Conservation (phyloP, 1,140 invertebrate genomes). For the Proales similis region DNA sequence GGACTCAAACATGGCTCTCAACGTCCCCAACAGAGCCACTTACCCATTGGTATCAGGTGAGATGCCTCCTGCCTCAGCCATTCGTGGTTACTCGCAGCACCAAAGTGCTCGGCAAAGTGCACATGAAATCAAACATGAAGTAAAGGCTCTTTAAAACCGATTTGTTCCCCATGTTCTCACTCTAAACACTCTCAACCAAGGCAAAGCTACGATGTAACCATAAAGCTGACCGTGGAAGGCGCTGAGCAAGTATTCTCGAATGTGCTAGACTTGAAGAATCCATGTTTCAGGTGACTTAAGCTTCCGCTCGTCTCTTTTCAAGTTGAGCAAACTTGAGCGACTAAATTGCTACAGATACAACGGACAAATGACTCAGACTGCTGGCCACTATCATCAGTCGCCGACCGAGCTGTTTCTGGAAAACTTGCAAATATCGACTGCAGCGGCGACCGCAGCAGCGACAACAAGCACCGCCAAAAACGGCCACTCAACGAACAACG, state of each 20-base stretch:
- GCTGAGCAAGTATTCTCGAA: conserved; percentile 66
- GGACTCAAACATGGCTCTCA: conserved; percentile 87
- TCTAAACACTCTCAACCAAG: too few species aligned
- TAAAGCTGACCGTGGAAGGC: conserved; percentile 81
- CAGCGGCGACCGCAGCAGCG: too few species aligned
- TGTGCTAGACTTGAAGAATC: conserved; percentile 94
- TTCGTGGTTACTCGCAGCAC: conserved; percentile 91
- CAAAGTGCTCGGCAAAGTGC: conserved; percentile 73
- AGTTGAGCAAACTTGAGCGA: too few species aligned
- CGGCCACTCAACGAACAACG: too few species aligned
- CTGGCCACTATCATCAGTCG: conserved; percentile 34
- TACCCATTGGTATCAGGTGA: conserved; percentile 99
- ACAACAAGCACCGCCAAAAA: too few species aligned
- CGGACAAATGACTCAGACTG: conserved; percentile 2
- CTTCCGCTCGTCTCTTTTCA: too few species aligned
- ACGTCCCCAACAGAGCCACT: conserved; percentile 95
- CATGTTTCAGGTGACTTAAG: conserved; percentile 74
- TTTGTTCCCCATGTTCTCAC: conserved; percentile 48
- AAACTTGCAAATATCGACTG: too few species aligned
- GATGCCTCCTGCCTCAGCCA: conserved; percentile 85
- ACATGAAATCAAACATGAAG: conserved; percentile 84
- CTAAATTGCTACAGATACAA: too few species aligned
- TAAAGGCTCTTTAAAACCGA: conserved; percentile 45
- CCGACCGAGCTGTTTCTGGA: too few species aligned
- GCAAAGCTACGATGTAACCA: conserved; percentile 98